Base-by-base conservation (phyloP, 2,888 invertebrate species). In the Dicyrtoma fusca region DNA sequence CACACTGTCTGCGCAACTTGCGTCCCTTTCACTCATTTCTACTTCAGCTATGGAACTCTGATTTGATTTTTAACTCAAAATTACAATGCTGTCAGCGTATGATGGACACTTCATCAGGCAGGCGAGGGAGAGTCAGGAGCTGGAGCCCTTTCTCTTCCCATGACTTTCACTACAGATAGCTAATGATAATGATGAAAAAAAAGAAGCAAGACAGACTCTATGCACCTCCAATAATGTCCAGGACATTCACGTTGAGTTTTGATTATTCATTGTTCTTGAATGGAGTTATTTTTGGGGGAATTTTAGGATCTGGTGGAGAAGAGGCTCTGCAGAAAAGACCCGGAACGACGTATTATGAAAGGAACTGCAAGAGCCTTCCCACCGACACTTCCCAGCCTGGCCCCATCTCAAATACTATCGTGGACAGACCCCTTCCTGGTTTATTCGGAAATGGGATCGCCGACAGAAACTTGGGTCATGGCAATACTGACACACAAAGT, bases 321-420 rank as follows among this genome's bases (percentile, higher is more conserved):
- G 81, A 81, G 47, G 82, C 82, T 1, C 72, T 82, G 59, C 82
- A 82, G 75, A 82, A 80, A 68, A 76, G 83, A 71, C 82, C 82
- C 26, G 82, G 82, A 42, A 83, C 83, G 11, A 82, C 81, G 25
- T 83, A 82, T 77, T 82, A 80, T 71, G 83, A 83, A 64, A 79
- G 83, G 17, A 82, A 81, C 74, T 83, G 83, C 71, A 80, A 81
- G 51, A 73, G 76, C 59, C 69, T 45, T 71, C 47, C 25, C 47
- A 59, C 42, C 10, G 45, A 34, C 21, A 57, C 34, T 45, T 55
- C 23, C 3, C 57, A 59, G 13, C 49, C 55, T 44, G 69, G 72
- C 19, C 73, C 76, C 26, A 26, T 69, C 45, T 25, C 70, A 13
- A 74, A 71, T 34, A 70, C 72, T 0, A 79, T 79, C 17, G 77